Conservation (phyloP, 2,113 vertebrate genomes). For the Calidris pygmaea region DNA sequence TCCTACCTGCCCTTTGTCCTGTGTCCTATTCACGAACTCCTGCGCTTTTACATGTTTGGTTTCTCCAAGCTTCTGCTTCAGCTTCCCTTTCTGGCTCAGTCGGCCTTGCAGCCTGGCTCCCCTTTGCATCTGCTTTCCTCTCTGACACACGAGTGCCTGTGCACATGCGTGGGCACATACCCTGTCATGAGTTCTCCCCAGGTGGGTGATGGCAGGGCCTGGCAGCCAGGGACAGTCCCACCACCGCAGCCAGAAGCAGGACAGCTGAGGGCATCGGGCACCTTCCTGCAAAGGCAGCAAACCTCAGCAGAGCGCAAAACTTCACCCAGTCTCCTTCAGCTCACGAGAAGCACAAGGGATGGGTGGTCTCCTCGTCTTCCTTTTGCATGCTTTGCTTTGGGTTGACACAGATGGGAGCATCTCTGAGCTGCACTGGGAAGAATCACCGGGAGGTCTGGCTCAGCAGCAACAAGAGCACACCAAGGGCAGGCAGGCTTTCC, state of each 20-base stretch:
- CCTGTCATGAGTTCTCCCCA: rapidly evolving
- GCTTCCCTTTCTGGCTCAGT: not conserved
- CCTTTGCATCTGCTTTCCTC: not conserved
- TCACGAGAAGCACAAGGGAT: not conserved
- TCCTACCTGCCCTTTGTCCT: not conserved
- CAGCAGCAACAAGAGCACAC: not conserved
- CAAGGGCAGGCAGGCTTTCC: not conserved
- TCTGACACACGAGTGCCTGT: rapidly evolving
- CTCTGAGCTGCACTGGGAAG: not conserved
- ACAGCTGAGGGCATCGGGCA: rapidly evolving
- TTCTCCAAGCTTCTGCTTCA: not conserved
- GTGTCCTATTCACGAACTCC: not conserved
- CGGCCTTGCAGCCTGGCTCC: not conserved
- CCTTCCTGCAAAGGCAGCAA: not conserved
- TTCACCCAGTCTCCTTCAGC: not conserved
- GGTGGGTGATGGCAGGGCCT: too few relatives aligned
- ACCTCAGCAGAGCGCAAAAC: not conserved
- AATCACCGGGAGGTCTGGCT: not conserved
- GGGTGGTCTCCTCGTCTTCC: rapidly evolving
- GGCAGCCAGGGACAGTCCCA: not conserved
- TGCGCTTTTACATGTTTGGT: not conserved
- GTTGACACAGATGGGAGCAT: rapidly evolving
- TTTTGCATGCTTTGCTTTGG: rapidly evolving
- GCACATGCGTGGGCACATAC: rapidly evolving
- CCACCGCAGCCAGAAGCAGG: not conserved